Conservation (phyloP, 1,140 invertebrate species). For the Zaprionus gabonicus region DNA sequence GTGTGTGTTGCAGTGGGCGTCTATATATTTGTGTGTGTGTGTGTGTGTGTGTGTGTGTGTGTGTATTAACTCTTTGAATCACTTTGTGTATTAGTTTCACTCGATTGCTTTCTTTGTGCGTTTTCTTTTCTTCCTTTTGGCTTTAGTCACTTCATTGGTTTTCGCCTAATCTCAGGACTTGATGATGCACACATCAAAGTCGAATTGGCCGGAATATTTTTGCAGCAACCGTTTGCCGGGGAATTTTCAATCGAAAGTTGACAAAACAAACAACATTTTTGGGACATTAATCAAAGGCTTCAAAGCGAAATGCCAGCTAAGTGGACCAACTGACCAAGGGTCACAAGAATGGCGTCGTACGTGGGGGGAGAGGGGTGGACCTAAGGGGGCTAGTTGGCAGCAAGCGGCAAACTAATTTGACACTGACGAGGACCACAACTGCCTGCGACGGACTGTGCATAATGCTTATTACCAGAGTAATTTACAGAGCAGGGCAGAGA, state of each 20-base stretch:
- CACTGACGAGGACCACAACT: conserved; percentile 56
- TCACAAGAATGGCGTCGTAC: background rate
- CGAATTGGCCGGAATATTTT: conserved; percentile 9
- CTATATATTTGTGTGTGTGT: background rate
- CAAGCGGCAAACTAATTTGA: conserved; percentile 70
- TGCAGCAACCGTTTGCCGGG: background rate
- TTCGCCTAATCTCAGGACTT: conserved; percentile 46
- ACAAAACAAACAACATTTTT: conserved; percentile 60
- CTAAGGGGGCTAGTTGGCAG: background rate
- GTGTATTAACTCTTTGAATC: conserved; percentile 61
- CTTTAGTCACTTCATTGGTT: conserved; percentile 49
- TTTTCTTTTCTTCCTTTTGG: conserved; percentile 4
- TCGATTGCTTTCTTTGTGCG: conserved; percentile 52
- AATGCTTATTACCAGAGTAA: conserved; percentile 73
- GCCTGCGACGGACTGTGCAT: conserved; percentile 62
- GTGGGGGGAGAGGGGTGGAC: background rate
- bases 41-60: background rate
- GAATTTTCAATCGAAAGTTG: conserved; percentile 35
- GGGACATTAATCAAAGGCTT: conserved; percentile 71
- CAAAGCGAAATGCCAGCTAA: conserved; percentile 63
- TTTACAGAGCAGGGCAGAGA: conserved; percentile 19
- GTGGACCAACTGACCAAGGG: conserved; percentile 43
- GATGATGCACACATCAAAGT: conserved; percentile 58
- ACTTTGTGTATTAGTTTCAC: conserved; percentile 59
- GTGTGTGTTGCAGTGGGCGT: background rate